Base-by-base conservation (phyloP, 2,888 invertebrate genomes). In the Spodoptera littoralis region DNA sequence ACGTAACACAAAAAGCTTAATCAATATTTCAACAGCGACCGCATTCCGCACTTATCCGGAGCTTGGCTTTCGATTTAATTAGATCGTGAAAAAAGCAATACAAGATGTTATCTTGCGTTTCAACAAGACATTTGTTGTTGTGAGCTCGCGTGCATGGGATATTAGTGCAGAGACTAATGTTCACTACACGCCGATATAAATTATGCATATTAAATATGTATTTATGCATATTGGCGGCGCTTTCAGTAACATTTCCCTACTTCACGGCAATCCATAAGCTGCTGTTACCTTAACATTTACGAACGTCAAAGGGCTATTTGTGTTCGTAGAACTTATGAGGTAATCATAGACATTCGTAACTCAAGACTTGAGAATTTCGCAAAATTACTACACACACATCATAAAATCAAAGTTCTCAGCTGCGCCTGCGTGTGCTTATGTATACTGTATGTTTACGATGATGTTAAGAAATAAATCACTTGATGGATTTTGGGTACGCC, bases 1-100 rank as follows among this genome's bases (percentile, higher is more conserved):
- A 71, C 54, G 78, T 79, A 80, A 61, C 74, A 80, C 68, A 79
- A 89, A 88, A 90, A 90, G 87, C 86, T 85, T 85, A 88, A 87
- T 90, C 88, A 87, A 87, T 87, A 87, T 89, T 89, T 89, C 86
- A 86, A 89, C 86, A 86, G 70, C 76, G 82, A 83, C 88, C 89
- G 88, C 90, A 91, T 91, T 91, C 90, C 89, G 59, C 70, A 81
- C 82, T 85, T 88, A 88, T 87, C 84, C 84, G 83, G 65, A 79
- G 80, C 64, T 83, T 79, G 80, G 87, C 84, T 88, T 88, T 89
- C 87, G 84, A 85, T 90, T 89, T 90, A 89, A 90, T 90, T 88
- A 89, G 84, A 88, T 86, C 84, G 86, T 88, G 87, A 85, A 91
- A 89, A 87, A 87, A 78, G 69, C 78, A 77, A 73, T 76, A 82